A percentile compares a stretch with the other conserved stretches of the same genome.
These are phyloP conservation scores for Leucoma salicis DNA, from an alignment of 2,888 invertebrate species.

Conservation along the genomic window DNA sequence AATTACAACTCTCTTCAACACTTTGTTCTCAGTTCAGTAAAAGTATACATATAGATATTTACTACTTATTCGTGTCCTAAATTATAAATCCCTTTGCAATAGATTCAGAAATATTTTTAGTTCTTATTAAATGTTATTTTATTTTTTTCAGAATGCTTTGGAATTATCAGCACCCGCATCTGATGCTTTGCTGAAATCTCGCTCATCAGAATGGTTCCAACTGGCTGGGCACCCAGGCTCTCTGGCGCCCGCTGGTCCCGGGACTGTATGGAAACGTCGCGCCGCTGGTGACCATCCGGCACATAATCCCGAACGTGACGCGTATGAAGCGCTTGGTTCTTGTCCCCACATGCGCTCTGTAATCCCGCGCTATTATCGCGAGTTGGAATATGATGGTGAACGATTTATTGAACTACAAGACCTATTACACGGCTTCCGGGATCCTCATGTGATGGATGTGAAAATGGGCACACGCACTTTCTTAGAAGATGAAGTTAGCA, in stretches of 20 bases:
- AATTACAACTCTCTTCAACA: too few relatives aligned
- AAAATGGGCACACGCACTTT: conserved; percentile 99
- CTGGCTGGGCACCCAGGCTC: conserved; percentile 96
- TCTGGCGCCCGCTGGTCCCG: conserved; percentile 95
- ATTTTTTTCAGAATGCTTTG: conserved; percentile 91
- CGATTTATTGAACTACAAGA: conserved; percentile 98
- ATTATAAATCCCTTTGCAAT: too few relatives aligned
- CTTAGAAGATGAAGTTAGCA: conserved; percentile 96
- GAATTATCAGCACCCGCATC: conserved; percentile 95
- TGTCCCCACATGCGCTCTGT: conserved; percentile 88
- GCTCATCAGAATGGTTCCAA: conserved; percentile 91
- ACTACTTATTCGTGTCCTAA: too few relatives aligned
- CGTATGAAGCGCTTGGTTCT: conserved; percentile 90
- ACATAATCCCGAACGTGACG: conserved; percentile 88
- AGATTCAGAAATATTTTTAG: too few relatives aligned
- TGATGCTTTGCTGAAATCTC: conserved; percentile 89
- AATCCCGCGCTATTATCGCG: conserved; percentile 92
- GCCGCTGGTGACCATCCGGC: conserved; percentile 85
- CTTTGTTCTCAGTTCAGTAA: too few relatives aligned
- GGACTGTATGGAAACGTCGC: conserved; percentile 96
- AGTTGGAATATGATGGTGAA: conserved; percentile 89
- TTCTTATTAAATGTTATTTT: background rate
- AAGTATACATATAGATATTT: too few relatives aligned
- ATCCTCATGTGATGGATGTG: conserved; percentile 98
- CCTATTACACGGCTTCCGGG: conserved; percentile 92